Evolutionary conservation across 2,888 invertebrate genomes (phyloP).

Genomic region (Agriopis leucophaearia): DNA sequence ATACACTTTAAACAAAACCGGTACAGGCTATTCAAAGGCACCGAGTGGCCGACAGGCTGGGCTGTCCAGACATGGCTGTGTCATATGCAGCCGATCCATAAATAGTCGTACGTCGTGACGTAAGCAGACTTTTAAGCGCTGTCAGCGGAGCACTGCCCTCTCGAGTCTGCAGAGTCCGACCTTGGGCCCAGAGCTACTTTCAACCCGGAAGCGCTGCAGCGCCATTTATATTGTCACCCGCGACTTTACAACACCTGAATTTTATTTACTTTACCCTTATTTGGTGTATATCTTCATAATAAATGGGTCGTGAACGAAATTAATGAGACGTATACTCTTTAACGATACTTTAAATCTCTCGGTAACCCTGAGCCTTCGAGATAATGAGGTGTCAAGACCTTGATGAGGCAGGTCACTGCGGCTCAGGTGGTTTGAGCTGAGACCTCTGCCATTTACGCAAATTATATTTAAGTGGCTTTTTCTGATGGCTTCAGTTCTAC

Average conservation of each 20-base stretch:
- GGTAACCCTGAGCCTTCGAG: constrained; percentile 37
- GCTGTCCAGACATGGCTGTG: constrained; percentile 27
- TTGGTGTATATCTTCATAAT: constrained; percentile 47
- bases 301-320: constrained; percentile 46
- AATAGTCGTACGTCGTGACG: constrained; percentile 56
- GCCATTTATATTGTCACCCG: constrained; percentile 55
- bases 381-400: constrained; percentile 44
- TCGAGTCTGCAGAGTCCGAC: constrained; percentile 57
- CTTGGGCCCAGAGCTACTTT: constrained; percentile 78
- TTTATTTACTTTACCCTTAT: constrained; percentile 63
- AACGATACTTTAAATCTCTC: constrained; percentile 48
- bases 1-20: background rate
- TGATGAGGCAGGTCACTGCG: constrained; percentile 30
- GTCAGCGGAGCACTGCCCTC: constrained; percentile 66
- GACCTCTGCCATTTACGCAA: constrained; percentile 35
- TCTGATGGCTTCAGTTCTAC: constrained; percentile 15
- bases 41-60: constrained; percentile 16
- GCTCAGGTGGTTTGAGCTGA: constrained; percentile 34
- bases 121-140: constrained; percentile 51
- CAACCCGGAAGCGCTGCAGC: constrained; percentile 72
- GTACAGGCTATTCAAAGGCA: constrained; percentile 9
- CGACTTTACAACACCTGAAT: constrained; percentile 42
- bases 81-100: constrained; percentile 37
- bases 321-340: constrained; percentile 41
- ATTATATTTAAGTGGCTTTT: constrained; percentile 22